These are phyloP conservation scores for Anoncus sp. DNA, from an alignment of 2,888 invertebrate species.

Conservation along the genomic window DNA sequence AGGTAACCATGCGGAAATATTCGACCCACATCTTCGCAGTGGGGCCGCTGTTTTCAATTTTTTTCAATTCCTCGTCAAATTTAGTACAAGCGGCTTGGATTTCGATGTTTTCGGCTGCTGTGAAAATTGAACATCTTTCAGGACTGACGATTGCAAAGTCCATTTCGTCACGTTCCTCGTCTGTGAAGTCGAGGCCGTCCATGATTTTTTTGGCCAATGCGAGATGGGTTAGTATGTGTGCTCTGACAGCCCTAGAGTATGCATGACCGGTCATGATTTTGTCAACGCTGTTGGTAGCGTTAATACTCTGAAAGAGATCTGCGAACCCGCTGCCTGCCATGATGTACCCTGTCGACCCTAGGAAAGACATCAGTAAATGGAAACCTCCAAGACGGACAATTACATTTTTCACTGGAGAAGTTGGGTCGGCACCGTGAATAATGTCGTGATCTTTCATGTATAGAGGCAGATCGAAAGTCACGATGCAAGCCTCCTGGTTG, in stretches of 20 bases:
- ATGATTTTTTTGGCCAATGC: slow-evolving; percentile 59
- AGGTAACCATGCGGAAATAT: slow-evolving; percentile 64
- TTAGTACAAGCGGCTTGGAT: slow-evolving; percentile 38
- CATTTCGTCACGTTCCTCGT: slow-evolving; percentile 49
- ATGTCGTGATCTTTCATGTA: slow-evolving; percentile 61
- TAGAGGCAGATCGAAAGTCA: slow-evolving; percentile 51
- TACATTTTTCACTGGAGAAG: slow-evolving; percentile 42
- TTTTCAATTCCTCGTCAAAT: slow-evolving; percentile 57
- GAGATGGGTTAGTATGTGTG: slow-evolving; percentile 67
- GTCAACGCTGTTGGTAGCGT: slow-evolving; percentile 66
- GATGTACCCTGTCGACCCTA: slow-evolving; percentile 68
- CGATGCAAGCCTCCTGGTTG: slow-evolving; percentile 39
- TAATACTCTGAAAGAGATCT: slow-evolving; percentile 67
- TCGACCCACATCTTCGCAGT: slow-evolving; percentile 72
- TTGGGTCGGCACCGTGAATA: slow-evolving; percentile 18
- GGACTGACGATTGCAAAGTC: slow-evolving; percentile 23
- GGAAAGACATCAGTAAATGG: slow-evolving; percentile 70
- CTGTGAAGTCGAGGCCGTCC: slow-evolving; percentile 52
- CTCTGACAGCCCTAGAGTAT: slow-evolving; percentile 71
- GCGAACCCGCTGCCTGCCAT: slow-evolving; percentile 72
- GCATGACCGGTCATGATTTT: slow-evolving; percentile 72
- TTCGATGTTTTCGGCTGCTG: slow-evolving; percentile 24
- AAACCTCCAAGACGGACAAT: slow-evolving; percentile 71
- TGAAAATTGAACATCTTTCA: slow-evolving; percentile 22
- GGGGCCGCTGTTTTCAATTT: slow-evolving; percentile 61